phyloP scores from a whole-genome alignment of 2,113 vertebrate genomes.

The Brachypodius melanocephalos region DNA sequence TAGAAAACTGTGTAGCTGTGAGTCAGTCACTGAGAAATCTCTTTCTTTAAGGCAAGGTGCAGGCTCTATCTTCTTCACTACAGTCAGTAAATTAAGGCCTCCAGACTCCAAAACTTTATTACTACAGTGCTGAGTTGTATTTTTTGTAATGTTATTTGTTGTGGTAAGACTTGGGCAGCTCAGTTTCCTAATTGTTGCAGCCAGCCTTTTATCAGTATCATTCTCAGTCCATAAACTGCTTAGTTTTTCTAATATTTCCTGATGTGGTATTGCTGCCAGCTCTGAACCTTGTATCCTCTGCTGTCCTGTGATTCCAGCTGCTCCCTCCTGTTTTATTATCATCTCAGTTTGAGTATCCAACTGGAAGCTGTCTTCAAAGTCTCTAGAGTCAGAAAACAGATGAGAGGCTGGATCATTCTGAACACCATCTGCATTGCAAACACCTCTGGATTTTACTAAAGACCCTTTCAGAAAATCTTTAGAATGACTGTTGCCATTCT shows the following conservation, averaged over 20 bases:
- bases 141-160: neutral
- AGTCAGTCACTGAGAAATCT: conserved; percentile 86
- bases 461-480: conserved; percentile 12
- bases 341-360: conserved; percentile 91
- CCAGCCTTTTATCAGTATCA: neutral
- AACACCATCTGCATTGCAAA: neutral
- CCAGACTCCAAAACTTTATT: neutral
- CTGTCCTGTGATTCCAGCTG: conserved; percentile 26
- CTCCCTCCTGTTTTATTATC: conserved; percentile 79
- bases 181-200: neutral
- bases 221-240: neutral
- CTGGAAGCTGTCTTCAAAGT: conserved; percentile 90
- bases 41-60: conserved; percentile 54
- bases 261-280: neutral
- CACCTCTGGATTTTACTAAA: conserved; percentile 2
- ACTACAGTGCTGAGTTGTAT: neutral
- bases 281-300: neutral
- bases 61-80: neutral
- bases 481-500: neutral
- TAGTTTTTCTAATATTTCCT: neutral
- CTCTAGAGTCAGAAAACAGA: conserved; percentile 61
- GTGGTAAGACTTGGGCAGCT: neutral
- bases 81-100: neutral
- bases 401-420: conserved; percentile 70
- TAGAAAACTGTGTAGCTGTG: conserved; percentile 87